Evolutionary conservation across 2,113 vertebrate genomes (phyloP).

Genomic region (Pollimyrus isidori): DNA sequence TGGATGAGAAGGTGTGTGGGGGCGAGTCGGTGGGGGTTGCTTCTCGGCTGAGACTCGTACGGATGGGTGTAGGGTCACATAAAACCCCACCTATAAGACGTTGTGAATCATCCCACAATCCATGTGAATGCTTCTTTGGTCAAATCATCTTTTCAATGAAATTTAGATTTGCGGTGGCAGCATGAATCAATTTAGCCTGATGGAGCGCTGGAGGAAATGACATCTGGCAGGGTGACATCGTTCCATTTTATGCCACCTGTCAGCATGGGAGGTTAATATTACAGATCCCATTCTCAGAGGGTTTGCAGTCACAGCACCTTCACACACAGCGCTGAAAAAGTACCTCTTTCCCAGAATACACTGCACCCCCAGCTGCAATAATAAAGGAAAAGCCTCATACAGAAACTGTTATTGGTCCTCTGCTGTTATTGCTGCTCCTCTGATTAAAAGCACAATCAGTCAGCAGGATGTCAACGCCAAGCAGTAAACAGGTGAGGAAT

Average conservation of each 20-base stretch:
- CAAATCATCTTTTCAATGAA: background rate
- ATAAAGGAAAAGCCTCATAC: background rate
- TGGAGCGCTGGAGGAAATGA: background rate
- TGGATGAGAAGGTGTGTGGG: background rate
- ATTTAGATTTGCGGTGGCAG: background rate
- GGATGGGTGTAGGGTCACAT: background rate
- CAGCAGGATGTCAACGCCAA: background rate
- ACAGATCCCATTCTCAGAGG: background rate
- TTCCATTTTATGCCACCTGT: background rate
- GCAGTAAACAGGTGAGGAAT: background rate
- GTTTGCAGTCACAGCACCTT: background rate
- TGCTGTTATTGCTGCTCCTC: background rate
- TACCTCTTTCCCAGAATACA: background rate
- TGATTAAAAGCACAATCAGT: conserved; percentile 9
- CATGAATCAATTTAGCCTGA: background rate
- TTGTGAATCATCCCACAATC: background rate
- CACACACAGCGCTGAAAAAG: background rate
- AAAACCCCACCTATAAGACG: background rate
- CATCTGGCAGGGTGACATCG: background rate
- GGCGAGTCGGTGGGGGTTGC: background rate
- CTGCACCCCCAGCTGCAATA: background rate
- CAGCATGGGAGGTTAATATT: background rate
- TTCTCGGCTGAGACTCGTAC: background rate
- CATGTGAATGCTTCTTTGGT: background rate
- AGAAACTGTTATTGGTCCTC: background rate